Evolutionary conservation across 2,888 invertebrate genomes (phyloP), one percentile per base, ranked within the genome.

Genomic region (Caenorhabditis plicata): DNA sequence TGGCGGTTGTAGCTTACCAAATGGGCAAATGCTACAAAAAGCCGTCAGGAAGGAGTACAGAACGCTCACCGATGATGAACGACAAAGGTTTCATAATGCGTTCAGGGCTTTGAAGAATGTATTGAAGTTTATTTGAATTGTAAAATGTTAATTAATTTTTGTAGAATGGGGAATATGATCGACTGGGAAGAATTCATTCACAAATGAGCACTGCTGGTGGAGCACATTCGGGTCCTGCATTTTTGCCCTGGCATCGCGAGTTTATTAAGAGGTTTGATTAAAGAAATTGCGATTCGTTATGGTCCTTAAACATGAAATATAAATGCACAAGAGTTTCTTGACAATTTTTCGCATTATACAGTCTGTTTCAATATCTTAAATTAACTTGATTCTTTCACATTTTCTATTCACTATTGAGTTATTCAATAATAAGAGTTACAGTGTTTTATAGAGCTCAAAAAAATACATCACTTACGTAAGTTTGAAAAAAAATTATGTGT

Each of bases 1-100:
- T 32, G 68, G 62, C n/a, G 51, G 49, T 26, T 65, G 68, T 31
- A 50, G 57, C 4, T 50, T 60, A 17, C 63, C 68, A 17, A 72
- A 64, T 40, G 77, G 73, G 15, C 65, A 60, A 38, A 58, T 58
- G 40, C 51, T 67, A 38, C 45, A 51, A 40, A 70, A 68, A 45
- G 68, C 68, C 2, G 23, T 56, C 8, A 29, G 74, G 27, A 71
- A 73, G 40, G 68, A 78, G 58, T 79, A 78, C 64, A 51, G 78
- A 44, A 69, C 68, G 62, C 61, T 78, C 64, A 75, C 68, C 5
- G 78, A 79, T 45, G 73, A 79, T 41, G 78, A 78, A 55, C 58
- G 78, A 29, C 53, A 64, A 27, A 39, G 71, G 41, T 51, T 63
- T 41, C 56, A 65, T 45, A 49, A 43, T 19, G 64, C 68, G 15